Conservation (phyloP, 2,113 vertebrate genomes). For the Antidorcas marsupialis region DNA sequence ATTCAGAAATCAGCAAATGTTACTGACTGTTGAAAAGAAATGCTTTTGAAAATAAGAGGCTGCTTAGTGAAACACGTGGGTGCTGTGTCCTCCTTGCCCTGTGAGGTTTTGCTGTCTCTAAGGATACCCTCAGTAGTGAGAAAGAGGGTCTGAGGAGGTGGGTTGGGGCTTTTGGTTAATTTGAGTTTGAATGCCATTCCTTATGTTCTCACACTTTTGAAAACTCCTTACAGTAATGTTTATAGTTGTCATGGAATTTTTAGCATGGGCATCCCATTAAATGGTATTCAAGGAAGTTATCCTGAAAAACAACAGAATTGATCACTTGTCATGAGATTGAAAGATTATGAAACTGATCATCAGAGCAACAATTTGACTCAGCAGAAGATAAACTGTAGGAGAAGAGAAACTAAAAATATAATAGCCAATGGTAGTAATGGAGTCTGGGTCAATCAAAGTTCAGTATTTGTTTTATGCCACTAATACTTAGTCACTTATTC, state of each 20-base stretch:
- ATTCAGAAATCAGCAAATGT: constrained; percentile 11
- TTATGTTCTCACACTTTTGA: not conserved
- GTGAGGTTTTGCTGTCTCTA: not conserved
- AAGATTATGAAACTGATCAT: not conserved
- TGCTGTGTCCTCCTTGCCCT: not conserved
- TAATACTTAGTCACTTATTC: not conserved
- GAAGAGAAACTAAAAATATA: not conserved
- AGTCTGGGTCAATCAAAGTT: not conserved
- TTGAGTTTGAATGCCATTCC: not conserved
- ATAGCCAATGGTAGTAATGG: not conserved
- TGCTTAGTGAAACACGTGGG: not conserved
- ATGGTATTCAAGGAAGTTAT: not conserved
- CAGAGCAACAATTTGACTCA: not conserved
- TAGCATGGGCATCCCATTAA: not conserved
- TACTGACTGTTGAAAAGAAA: not conserved
- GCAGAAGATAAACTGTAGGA: not conserved
- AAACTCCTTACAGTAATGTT: not conserved
- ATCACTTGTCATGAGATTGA: not conserved
- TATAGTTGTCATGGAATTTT: not conserved
- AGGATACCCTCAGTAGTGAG: not conserved
- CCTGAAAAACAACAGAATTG: not conserved
- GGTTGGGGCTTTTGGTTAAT: not conserved
- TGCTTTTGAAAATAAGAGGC: not conserved
- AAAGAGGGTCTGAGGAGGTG: not conserved
- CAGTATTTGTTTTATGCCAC: not conserved